These are phyloP conservation scores for Lathronympha strigana DNA, from an alignment of 2,888 invertebrate species.

Conservation along the genomic window DNA sequence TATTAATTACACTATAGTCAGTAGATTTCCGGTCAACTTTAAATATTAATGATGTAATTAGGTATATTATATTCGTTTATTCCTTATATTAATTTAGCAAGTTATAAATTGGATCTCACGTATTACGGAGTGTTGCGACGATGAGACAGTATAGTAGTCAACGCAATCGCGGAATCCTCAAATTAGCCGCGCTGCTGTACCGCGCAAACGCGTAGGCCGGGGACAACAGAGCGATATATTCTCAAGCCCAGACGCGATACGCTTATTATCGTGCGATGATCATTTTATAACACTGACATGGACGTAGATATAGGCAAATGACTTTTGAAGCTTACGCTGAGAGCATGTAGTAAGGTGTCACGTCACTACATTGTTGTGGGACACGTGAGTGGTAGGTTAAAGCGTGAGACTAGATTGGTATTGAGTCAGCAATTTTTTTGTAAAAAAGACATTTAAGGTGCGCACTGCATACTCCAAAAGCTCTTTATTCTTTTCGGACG, in stretches of 20 bases:
- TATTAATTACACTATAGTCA: too few species aligned
- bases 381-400: neutral
- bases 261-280: constrained; percentile 11
- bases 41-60: too few species aligned
- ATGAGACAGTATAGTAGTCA: constrained; percentile 25
- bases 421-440: too few species aligned
- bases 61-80: too few species aligned
- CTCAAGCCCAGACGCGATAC: constrained; percentile 17
- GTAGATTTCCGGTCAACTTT: too few species aligned
- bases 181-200: constrained; percentile 22
- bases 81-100: neutral
- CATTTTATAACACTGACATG: constrained; percentile 22
- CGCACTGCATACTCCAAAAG: too few species aligned
- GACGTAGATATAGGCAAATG: neutral
- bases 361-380: neutral
- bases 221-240: constrained; percentile 32
- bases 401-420: too few species aligned
- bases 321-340: constrained; percentile 7
- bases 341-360: neutral
- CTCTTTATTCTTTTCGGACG: too few species aligned
- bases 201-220: constrained; percentile 28
- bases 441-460: too few species aligned
- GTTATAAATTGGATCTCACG: neutral
- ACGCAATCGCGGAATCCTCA: constrained; percentile 11
- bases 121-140: constrained; percentile 20